Evolutionary conservation across 2,888 invertebrate species (phyloP), one percentile per base, ranked within the genome.

Genomic region (Tenthredo amoena): DNA sequence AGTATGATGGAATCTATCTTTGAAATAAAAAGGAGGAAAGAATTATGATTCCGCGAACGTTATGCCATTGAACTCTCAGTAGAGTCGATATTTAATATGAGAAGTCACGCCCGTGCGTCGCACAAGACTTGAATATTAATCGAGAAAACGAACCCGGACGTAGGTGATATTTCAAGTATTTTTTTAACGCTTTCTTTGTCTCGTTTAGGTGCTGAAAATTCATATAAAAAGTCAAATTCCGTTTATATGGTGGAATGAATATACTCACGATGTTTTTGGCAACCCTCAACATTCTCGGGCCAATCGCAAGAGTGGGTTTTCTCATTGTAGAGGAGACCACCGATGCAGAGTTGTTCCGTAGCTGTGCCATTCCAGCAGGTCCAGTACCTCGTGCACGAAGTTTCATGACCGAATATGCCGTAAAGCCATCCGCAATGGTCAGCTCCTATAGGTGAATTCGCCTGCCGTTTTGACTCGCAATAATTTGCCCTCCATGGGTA

Each of bases 291-390:
- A 92, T 98, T 98, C 91, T 98, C 98, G 0, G 98, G 98, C 98
- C 98, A 98, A 94, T 98, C 98, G 93, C 98, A 98, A 77, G 98
- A 97, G 93, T 98, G 97, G 0, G 98, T 97, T 90, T 96, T 96
- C 94, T 98, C 98, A 92, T 98, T 98, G 95, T 98, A 98, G 40
- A 98, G 95, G 74, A 98, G 95, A 0, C 98, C 98, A 37, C 98
- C 98, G 91, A 98, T 98, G 94, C 98, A 98, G 84, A 98, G 96
- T 93, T 98, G 98, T 92, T 98, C 98, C 0, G 98, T 98, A 15
- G 98, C 97, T 0, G 98, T 98, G 21, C 98, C 98, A 93, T 98
- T 98, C 98, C 98, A 98, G 93, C 98, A 98, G 0, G 98, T 98
- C 98, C 98, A 98, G 93, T 98, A 98, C 79, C 98, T 95, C 5